Percentiles rank a stretch among this genome's conserved stretches.
These are phyloP conservation scores for Nymphalis polychloros DNA, from an alignment of 2,888 invertebrate genomes.

Conservation along the genomic window DNA sequence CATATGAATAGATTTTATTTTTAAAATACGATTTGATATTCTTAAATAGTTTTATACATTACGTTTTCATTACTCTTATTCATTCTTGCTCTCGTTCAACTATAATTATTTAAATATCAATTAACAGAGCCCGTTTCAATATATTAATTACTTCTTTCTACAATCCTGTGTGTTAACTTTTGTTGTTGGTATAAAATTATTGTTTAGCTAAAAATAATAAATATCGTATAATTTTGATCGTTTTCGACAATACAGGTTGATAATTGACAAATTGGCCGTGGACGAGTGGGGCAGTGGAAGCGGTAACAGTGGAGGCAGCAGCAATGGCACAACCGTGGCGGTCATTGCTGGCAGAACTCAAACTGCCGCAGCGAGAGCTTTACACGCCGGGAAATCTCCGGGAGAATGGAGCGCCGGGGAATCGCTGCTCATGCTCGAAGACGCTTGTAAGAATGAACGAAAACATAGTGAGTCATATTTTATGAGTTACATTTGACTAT, in stretches of 20 bases:
- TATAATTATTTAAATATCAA: no score
- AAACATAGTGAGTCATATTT: slow-evolving; percentile 64
- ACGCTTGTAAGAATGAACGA: slow-evolving; percentile 75
- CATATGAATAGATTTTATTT: no score
- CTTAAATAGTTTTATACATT: no score
- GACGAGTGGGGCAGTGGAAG: slow-evolving; percentile 57
- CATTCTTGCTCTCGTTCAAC: no score
- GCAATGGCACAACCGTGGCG: slow-evolving; percentile 35
- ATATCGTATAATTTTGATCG: background rate
- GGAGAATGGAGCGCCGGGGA: slow-evolving; percentile 78
- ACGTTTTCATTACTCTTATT: no score
- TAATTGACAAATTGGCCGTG: slow-evolving; percentile 74
- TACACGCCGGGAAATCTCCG: slow-evolving; percentile 73
- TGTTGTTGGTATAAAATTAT: slow-evolving; percentile 8
- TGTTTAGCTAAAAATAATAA: background rate
- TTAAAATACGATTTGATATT: no score
- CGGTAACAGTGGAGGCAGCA: slow-evolving; percentile 15
- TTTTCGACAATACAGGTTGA: slow-evolving; percentile 55
- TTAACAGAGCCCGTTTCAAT: no score
- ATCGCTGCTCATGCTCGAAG: slow-evolving; percentile 75
- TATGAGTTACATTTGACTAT: background rate
- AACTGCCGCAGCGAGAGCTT: slow-evolving; percentile 47
- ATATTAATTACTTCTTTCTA: no score
- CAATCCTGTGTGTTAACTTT: no score
- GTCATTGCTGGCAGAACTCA: slow-evolving; percentile 42